Base-by-base conservation (phyloP, 2,113 vertebrate genomes). In the Channa maculata region DNA sequence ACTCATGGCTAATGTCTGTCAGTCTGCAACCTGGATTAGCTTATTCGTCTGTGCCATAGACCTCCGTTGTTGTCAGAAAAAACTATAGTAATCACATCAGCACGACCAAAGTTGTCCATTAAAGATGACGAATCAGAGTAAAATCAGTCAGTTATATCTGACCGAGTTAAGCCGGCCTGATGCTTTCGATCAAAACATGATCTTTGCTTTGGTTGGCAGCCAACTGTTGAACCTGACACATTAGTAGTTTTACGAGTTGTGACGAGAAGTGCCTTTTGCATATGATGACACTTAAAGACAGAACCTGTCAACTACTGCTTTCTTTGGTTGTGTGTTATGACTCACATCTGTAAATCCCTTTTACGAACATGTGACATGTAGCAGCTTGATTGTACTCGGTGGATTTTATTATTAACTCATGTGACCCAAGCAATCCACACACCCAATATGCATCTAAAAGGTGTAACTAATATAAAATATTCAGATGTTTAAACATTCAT, bases 321-420 rank as follows among this genome's bases (percentile, higher is more conserved):
- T 14, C 58, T 80, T 59, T 62, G 6, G 71, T 13, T 73, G 61
- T 41, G 49, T 49, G 13, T 12, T 39, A 50, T 24, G 5, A 60
- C 24, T 3, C 15, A 4, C 11, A 6, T 50, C 37, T 43, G 24
- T n/a, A 65, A 82, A 68, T 76, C 15, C 9, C 15, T 13, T 57
- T 58, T 59, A 45, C 44, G 34, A 5, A 6, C 38, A 53, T n/a
- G 4, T 38, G 50, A 63, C 85, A 54, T 76, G 84, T 51, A 38
- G 45, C 44, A 41, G 58, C 87, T 80, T 73, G 79, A 67, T 57
- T 36, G 2, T 1, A 12, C 15, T 65, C 6, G 10, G 11, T 12
- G 45, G 57, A 10, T 67, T 72, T 53, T 5, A 46, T 49, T 46
- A 34, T 57, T 12, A 44, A 38, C 10, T 15, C 36, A 8, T 37